These are phyloP conservation scores for Macaria notata DNA, from an alignment of 2,888 invertebrate genomes.

Conservation along the genomic window DNA sequence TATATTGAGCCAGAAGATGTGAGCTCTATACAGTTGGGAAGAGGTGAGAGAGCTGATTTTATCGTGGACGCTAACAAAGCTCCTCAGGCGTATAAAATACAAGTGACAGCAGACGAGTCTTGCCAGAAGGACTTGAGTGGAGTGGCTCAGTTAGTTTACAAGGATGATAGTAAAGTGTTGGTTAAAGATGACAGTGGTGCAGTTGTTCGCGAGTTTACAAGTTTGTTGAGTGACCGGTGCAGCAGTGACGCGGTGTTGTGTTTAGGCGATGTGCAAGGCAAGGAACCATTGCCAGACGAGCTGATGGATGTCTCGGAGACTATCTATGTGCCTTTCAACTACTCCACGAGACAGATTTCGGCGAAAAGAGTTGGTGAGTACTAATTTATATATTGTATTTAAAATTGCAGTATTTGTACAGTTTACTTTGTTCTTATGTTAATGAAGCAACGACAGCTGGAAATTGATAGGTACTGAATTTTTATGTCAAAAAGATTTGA, in stretches of 20 bases:
- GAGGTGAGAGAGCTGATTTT: slow-evolving; percentile 90
- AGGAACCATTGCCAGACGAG: slow-evolving; percentile 75
- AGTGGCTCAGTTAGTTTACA: slow-evolving; percentile 77
- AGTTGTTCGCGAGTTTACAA: slow-evolving; percentile 61
- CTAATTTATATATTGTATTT: slow-evolving; percentile 3
- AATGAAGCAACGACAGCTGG: too few relatives aligned
- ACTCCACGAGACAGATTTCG: slow-evolving; percentile 72
- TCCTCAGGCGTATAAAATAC: slow-evolving; percentile 83
- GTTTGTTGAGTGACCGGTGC: slow-evolving; percentile 71
- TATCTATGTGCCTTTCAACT: slow-evolving; percentile 87
- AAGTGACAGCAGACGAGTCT: slow-evolving; percentile 73
- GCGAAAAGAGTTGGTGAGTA: slow-evolving; percentile 72
- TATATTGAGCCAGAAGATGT: slow-evolving; percentile 82
- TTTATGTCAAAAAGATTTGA: too few relatives aligned
- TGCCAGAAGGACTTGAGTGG: slow-evolving; percentile 77
- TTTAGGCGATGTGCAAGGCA: slow-evolving; percentile 80
- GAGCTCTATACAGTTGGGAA: slow-evolving; percentile 80
- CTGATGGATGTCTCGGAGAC: slow-evolving; percentile 77
- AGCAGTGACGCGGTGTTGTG: slow-evolving; percentile 76
- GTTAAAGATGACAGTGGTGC: slow-evolving; percentile 56
- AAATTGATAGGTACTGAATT: too few relatives aligned
- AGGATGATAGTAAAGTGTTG: slow-evolving; percentile 48
- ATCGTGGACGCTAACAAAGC: slow-evolving; percentile 84
- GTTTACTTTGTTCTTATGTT: too few relatives aligned
- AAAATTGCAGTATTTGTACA: too few relatives aligned